phyloP scores from a whole-genome alignment of 2,113 vertebrate genomes.

The Sinocyclocheilus grahami region DNA sequence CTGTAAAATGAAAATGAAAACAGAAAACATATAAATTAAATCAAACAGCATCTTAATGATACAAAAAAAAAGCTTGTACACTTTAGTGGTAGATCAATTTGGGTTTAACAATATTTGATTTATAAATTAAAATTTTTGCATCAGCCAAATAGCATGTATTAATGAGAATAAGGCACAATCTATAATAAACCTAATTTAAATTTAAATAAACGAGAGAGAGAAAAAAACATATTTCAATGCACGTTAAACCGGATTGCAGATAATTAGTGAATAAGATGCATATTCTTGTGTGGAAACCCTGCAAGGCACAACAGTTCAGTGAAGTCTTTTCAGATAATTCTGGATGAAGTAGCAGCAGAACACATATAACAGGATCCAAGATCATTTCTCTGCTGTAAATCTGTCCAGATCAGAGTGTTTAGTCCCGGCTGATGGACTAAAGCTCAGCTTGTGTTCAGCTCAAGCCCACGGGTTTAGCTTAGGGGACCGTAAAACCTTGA shows the following conservation, averaged over 20 bases:
- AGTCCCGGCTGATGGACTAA: conserved; percentile 3
- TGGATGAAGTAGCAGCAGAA: background rate
- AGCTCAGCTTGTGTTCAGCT: conserved; percentile 23
- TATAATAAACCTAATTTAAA: background rate
- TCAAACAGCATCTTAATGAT: too few relatives aligned
- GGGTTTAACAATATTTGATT: background rate
- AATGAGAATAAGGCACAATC: background rate
- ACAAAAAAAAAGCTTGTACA: too few relatives aligned
- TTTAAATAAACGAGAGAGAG: background rate
- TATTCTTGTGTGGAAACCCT: background rate
- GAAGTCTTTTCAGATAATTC: background rate
- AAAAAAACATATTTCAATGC: background rate
- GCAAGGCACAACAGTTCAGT: background rate
- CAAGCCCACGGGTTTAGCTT: background rate
- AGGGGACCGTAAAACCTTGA: conserved; percentile 1
- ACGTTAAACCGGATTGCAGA: background rate
- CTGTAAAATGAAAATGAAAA: too few relatives aligned
- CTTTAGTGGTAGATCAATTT: background rate
- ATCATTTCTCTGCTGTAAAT: background rate
- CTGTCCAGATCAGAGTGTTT: conserved; percentile 11
- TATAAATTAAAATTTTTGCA: background rate
- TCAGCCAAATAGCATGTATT: background rate
- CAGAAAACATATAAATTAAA: too few relatives aligned
- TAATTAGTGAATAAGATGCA: background rate
- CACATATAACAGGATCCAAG: background rate